phyloP scores from a whole-genome alignment of 2,113 vertebrate species.

The Dryoscopus gambensis region DNA sequence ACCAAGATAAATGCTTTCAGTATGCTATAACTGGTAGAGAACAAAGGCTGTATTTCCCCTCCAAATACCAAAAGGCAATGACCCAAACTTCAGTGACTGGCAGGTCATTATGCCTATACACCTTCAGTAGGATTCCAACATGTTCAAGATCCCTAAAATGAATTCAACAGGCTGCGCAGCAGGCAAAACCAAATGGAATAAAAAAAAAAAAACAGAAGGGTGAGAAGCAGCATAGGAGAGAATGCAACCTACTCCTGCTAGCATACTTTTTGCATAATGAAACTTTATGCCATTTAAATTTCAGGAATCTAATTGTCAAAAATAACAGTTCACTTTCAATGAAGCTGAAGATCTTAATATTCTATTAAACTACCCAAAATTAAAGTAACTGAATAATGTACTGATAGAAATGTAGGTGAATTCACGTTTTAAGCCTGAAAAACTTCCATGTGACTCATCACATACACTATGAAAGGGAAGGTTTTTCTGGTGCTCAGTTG shows the following conservation, averaged over 20 bases:
- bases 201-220: neutral
- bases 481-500: neutral
- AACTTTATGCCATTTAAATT: neutral
- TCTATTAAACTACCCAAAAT: neutral
- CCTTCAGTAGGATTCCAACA: neutral
- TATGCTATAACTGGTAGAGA: neutral
- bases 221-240: neutral
- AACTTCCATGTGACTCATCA: neutral
- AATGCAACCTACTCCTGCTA: neutral
- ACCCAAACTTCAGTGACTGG: neutral
- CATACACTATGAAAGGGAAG: neutral
- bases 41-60: neutral
- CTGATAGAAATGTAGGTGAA: neutral
- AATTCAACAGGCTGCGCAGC: neutral
- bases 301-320: neutral
- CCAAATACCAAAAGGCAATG: neutral
- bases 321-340: neutral
- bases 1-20: neutral
- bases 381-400: neutral
- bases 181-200: neutral
- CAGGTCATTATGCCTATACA: neutral
- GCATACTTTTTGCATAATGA: neutral
- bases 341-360: neutral
- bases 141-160: neutral
- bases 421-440: neutral